These are phyloP conservation scores for Chiroxiphia lanceolata DNA, from an alignment of 2,797 vertebrate genomes.

Conservation along the genomic window DNA sequence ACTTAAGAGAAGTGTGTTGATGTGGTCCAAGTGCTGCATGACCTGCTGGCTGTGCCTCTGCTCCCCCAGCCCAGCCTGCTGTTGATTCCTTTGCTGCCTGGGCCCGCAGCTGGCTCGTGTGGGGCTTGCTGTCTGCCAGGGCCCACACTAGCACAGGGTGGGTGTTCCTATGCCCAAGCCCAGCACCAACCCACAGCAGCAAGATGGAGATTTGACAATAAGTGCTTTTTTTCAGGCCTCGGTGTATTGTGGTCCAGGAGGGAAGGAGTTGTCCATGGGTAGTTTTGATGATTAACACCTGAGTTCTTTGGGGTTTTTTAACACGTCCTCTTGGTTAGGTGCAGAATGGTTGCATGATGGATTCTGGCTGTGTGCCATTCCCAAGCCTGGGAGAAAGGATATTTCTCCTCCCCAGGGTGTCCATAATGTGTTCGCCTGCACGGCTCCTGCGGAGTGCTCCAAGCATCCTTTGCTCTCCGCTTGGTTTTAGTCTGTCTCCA, in stretches of 20 bases:
- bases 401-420: background rate
- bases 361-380: background rate
- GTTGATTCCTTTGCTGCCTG: background rate
- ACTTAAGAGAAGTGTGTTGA: background rate
- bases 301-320: background rate
- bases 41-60: background rate
- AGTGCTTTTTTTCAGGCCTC: background rate
- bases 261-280: background rate
- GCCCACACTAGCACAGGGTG: fast-evolving
- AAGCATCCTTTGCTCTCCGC: background rate
- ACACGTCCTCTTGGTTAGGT: background rate
- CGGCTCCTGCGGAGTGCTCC: fast-evolving
- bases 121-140: background rate
- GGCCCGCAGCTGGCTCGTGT: background rate
- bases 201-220: background rate
- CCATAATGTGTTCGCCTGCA: background rate
- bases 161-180: background rate
- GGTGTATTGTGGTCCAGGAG: background rate
- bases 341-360: background rate
- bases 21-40: background rate
- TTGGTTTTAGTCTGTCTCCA: constrained; percentile 24
- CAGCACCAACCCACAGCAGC: background rate
- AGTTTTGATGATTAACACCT: background rate
- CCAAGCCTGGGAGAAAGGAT: background rate
- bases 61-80: fast-evolving